phyloP scores from a whole-genome alignment of 2,113 vertebrate genomes.

The Gallinago media region DNA sequence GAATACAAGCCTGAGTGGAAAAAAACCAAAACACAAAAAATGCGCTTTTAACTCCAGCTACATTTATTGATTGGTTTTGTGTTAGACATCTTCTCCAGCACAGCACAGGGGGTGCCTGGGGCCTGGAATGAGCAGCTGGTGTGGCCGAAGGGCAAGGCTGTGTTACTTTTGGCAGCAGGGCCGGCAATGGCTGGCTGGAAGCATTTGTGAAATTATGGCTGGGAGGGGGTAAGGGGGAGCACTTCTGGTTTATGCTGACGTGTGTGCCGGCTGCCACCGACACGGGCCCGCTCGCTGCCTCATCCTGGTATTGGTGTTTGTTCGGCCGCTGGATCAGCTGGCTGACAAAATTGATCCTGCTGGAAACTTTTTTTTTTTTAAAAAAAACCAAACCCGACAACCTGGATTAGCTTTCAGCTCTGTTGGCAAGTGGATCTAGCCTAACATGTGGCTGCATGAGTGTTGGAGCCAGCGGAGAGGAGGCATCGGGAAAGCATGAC shows the following conservation, averaged over 20 bases:
- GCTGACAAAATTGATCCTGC: slow-evolving; percentile 22
- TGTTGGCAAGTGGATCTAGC: background rate
- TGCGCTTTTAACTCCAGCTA: background rate
- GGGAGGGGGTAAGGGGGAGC: background rate
- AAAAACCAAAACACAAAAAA: too few species aligned
- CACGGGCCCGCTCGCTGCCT: background rate
- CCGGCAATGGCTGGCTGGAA: slow-evolving; percentile 37
- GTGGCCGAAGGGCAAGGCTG: slow-evolving; percentile 30
- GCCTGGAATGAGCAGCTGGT: slow-evolving; percentile 42
- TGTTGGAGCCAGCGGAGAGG: background rate
- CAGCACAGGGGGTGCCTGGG: background rate
- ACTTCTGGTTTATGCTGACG: slow-evolving; percentile 44
- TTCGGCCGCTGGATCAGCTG: background rate
- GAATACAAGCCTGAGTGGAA: background rate
- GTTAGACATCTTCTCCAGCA: background rate
- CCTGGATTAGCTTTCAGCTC: slow-evolving; percentile 27
- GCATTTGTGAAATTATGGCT: slow-evolving; percentile 26
- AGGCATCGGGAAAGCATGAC: slow-evolving; percentile 57
- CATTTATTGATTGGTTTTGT: background rate
- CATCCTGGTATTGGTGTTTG: background rate
- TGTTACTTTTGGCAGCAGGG: slow-evolving; percentile 57
- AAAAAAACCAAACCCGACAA: background rate
- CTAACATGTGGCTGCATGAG: background rate
- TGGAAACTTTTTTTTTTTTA: background rate
- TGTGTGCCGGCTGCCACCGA: background rate